These are phyloP conservation scores for Falco rusticolus DNA, from an alignment of 2,797 vertebrate genomes.

Conservation along the genomic window DNA sequence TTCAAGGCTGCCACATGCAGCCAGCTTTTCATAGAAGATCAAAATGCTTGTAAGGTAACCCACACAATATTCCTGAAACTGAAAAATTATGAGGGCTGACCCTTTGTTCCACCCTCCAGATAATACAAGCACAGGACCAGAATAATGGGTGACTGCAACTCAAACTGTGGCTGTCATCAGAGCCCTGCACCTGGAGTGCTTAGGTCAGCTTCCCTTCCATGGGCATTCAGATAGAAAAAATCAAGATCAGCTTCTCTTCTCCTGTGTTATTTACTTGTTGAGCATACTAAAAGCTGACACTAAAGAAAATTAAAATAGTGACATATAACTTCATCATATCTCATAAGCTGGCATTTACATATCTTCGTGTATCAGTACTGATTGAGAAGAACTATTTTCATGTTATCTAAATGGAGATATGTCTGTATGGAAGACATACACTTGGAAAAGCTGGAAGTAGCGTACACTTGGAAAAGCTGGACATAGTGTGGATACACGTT, in stretches of 20 bases:
- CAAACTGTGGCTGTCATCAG: neutral
- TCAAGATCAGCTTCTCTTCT: neutral
- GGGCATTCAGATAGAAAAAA: neutral
- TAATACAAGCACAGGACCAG: neutral
- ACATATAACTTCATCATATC: neutral
- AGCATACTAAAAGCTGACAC: neutral
- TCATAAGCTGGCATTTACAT: neutral
- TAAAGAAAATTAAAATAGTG: neutral
- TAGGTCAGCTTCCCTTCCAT: rapidly evolving
- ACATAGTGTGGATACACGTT: neutral
- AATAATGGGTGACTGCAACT: neutral
- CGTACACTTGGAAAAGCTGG: neutral
- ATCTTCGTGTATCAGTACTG: neutral
- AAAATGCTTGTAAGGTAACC: neutral
- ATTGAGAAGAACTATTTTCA: neutral
- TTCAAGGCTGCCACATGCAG: rapidly evolving
- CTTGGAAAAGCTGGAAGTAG: neutral
- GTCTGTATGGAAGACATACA: neutral
- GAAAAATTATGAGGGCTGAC: neutral
- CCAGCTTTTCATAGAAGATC: neutral
- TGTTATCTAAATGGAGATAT: neutral
- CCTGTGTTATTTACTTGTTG: neutral
- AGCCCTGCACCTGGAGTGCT: rapidly evolving
- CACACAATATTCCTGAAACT: neutral
- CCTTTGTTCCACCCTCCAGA: neutral